phyloP scores from a whole-genome alignment of 1,140 invertebrate species.

The Drosophila ironensis region DNA sequence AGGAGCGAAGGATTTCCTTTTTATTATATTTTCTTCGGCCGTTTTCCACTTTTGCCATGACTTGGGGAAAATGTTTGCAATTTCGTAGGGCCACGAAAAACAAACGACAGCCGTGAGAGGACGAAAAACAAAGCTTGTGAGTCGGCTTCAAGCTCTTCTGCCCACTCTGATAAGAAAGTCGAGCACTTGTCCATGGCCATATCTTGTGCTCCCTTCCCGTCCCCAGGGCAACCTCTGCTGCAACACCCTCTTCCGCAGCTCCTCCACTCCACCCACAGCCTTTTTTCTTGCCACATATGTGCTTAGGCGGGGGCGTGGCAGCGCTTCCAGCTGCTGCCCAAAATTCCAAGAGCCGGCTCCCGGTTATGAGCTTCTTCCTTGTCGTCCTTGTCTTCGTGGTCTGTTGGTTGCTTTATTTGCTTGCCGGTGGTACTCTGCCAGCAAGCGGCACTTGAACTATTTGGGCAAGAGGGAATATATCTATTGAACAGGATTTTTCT shows the following conservation, averaged over 20 bases:
- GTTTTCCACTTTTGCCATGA: constrained; percentile 21
- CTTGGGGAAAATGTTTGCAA: constrained; percentile 38
- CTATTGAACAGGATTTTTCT: not conserved
- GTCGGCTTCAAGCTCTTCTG: not conserved
- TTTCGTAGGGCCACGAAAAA: constrained; percentile 29
- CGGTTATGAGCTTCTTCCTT: constrained; percentile 64
- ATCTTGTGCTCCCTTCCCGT: constrained; percentile 10
- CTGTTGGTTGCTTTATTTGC: constrained; percentile 30
- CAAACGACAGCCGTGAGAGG: constrained; percentile 7
- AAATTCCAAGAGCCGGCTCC: constrained; percentile 35
- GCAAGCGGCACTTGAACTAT: constrained; percentile 13
- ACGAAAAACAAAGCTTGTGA: not conserved
- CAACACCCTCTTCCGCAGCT: not conserved
- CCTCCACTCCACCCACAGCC: not conserved
- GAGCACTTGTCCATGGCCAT: constrained; percentile 30
- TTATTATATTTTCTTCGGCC: constrained; percentile 13
- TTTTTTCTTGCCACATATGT: constrained; percentile 14
- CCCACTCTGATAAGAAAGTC: constrained; percentile 26
- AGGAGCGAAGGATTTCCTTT: constrained; percentile 15
- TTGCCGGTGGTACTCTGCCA: constrained; percentile 30
- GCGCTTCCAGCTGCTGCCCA: constrained; percentile 52
- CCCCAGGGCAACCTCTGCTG: constrained; percentile 8
- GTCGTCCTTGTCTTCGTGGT: constrained; percentile 46
- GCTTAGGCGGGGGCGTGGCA: constrained; percentile 30
- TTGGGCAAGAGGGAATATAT: constrained; percentile 20